phyloP scores from a whole-genome alignment of 2,113 vertebrate genomes.

The Azemiops feae region DNA sequence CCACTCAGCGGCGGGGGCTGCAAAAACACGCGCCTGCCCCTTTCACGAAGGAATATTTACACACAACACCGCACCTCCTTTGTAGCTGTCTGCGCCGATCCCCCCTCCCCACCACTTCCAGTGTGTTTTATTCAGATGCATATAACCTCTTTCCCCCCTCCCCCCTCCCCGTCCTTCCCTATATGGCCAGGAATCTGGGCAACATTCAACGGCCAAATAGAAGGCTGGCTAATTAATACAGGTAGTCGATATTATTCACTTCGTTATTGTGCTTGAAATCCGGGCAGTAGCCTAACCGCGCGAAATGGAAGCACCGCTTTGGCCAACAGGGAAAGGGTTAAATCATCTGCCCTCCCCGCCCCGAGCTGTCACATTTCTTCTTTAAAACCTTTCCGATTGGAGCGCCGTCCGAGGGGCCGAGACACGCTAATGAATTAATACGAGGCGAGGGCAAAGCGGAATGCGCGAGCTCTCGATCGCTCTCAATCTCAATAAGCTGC shows the following conservation, averaged over 20 bases:
- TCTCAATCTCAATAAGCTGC: not conserved
- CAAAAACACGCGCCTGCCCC: not conserved
- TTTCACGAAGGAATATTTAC: no score
- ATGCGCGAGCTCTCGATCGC: no score
- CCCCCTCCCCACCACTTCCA: not conserved
- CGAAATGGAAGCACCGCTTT: not conserved
- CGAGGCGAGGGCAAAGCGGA: not conserved
- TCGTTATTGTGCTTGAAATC: not conserved
- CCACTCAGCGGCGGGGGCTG: not conserved
- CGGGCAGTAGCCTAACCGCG: not conserved
- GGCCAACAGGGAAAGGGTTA: not conserved
- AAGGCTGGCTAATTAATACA: not conserved
- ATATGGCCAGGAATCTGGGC: not conserved
- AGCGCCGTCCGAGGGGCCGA: not conserved
- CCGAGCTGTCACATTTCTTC: not conserved
- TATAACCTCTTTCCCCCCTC: rapidly evolving
- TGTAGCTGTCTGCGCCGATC: not conserved
- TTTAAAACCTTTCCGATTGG: slow-evolving; percentile 21
- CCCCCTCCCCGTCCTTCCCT: not conserved
- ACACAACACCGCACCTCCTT: not conserved
- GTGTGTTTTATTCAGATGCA: not conserved
- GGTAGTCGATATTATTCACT: not conserved
- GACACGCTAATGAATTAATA: not conserved
- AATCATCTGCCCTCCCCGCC: no score
- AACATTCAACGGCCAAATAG: not conserved